These are phyloP conservation scores for Villa cingulata DNA, from an alignment of 2,888 invertebrate genomes.

Conservation along the genomic window DNA sequence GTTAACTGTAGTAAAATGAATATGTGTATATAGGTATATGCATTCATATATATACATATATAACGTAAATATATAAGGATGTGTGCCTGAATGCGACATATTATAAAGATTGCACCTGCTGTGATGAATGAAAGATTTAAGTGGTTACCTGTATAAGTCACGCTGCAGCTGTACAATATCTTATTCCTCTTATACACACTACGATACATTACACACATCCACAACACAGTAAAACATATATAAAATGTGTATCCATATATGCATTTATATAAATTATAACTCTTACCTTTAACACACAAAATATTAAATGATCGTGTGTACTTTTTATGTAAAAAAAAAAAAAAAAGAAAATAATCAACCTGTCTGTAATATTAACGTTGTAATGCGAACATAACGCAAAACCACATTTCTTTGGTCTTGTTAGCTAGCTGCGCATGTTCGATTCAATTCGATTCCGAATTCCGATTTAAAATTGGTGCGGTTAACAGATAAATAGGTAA, in stretches of 20 bases:
- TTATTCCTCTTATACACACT: too few species aligned
- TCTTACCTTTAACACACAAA: too few species aligned
- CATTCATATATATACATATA: neutral
- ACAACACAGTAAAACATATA: too few species aligned
- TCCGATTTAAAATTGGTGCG: neutral
- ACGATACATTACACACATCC: too few species aligned
- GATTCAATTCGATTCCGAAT: neutral
- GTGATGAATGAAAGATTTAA: constrained; percentile 10
- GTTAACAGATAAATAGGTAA: too few species aligned
- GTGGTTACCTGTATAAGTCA: neutral
- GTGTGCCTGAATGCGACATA: constrained; percentile 6
- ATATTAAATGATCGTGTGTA: too few species aligned
- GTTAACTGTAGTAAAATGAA: too few species aligned
- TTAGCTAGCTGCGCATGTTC: constrained; percentile 4
- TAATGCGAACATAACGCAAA: neutral
- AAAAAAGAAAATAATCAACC: neutral
- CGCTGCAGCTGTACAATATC: neutral
- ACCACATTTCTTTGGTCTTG: constrained; percentile 1
- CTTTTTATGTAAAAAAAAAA: too few species aligned
- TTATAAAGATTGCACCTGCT: constrained; percentile 11
- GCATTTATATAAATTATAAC: too few species aligned
- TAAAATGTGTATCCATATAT: too few species aligned
- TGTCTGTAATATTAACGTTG: too few species aligned
- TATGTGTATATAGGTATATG: too few species aligned
- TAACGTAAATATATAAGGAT: neutral